A percentile compares a stretch with the other conserved stretches of the same genome.
These are phyloP conservation scores for Tadarida brasiliensis DNA, from an alignment of 2,797 vertebrate species.

Conservation along the genomic window DNA sequence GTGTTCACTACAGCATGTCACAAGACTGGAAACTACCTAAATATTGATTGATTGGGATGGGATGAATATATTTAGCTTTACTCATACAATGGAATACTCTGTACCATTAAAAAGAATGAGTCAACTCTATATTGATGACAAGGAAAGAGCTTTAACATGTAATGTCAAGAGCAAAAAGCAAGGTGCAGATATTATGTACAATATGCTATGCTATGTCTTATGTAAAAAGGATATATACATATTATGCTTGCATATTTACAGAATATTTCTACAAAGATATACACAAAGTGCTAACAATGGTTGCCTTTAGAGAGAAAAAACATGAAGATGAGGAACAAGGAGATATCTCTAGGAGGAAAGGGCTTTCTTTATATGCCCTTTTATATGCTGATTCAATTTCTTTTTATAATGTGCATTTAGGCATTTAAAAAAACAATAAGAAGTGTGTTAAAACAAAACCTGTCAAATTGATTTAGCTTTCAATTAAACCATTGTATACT, in stretches of 20 bases:
- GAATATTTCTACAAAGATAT: slow-evolving; percentile 41
- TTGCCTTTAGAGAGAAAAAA: background rate
- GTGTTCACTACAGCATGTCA: background rate
- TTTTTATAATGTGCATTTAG: background rate
- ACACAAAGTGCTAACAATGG: background rate
- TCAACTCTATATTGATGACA: background rate
- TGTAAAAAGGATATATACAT: background rate
- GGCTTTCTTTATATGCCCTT: background rate
- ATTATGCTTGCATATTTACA: background rate
- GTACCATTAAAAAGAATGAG: slow-evolving; percentile 17
- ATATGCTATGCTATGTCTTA: background rate
- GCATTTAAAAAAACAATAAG: slow-evolving; percentile 51
- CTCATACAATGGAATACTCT: background rate
- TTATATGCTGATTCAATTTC: slow-evolving; percentile 36
- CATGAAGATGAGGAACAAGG: background rate
- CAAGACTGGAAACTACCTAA: slow-evolving; percentile 25
- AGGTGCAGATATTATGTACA: background rate
- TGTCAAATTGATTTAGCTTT: slow-evolving; percentile 35
- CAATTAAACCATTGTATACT: background rate
- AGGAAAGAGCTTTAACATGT: background rate
- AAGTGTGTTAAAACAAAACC: slow-evolving; percentile 50
- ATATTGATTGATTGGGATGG: background rate
- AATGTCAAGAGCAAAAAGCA: slow-evolving; percentile 11
- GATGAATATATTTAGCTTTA: background rate
- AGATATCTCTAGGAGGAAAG: background rate